Percentiles rank a stretch among this genome's conserved stretches.
These are phyloP conservation scores for Caerostris darwini DNA, from an alignment of 1,140 invertebrate genomes.

Conservation along the genomic window DNA sequence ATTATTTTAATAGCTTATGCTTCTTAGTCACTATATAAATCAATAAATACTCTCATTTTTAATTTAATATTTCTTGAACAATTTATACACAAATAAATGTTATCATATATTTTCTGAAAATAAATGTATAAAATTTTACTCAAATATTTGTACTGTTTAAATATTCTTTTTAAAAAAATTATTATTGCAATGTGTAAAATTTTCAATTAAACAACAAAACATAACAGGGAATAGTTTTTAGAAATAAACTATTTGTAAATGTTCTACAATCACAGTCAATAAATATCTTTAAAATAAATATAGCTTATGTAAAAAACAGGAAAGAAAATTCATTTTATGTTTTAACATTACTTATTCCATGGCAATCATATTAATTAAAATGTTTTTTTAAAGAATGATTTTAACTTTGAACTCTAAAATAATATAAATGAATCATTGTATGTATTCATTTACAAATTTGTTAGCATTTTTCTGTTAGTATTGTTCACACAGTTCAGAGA, in stretches of 20 bases:
- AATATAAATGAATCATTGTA: neutral
- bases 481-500: neutral
- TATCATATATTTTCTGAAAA: no score
- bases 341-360: neutral
- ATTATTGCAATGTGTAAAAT: neutral
- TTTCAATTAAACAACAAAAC: neutral
- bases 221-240: neutral
- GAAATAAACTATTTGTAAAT: neutral
- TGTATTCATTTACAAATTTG: neutral
- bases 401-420: neutral
- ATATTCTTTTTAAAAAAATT: neutral
- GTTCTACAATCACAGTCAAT: slow-evolving; percentile 14
- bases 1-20: no score
- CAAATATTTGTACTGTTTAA: neutral
- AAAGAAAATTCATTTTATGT: neutral
- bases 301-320: neutral
- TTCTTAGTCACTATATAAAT: no score
- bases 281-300: slow-evolving; percentile 18
- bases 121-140: no score
- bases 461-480: neutral
- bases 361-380: neutral
- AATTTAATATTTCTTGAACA: no score
- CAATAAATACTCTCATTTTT: no score
- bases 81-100: no score
- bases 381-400: neutral